phyloP scores from a whole-genome alignment of 2,888 invertebrate genomes.

The Monoplex corrugatus region DNA sequence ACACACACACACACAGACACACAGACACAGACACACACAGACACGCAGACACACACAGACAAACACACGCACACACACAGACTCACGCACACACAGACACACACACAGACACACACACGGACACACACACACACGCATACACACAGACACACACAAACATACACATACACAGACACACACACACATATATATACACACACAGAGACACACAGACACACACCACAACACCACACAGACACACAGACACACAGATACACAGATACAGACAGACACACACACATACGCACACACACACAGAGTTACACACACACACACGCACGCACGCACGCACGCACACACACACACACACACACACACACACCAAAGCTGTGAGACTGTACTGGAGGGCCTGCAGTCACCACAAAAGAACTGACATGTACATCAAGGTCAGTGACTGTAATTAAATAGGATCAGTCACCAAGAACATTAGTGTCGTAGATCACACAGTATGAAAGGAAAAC shows the following conservation, averaged over 20 bases:
- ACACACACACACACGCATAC: background rate
- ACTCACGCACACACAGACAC: background rate
- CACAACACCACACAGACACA: background rate
- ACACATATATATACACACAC: background rate
- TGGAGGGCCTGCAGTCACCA: too few relatives aligned
- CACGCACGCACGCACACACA: background rate
- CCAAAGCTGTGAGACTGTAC: too few relatives aligned
- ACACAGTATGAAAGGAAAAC: too few relatives aligned
- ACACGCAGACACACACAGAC: constrained; percentile 1
- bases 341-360: background rate
- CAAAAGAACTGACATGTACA: background rate
- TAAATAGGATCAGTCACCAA: too few relatives aligned
- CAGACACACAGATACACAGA: background rate
- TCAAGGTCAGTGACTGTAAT: too few relatives aligned
- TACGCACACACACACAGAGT: constrained; percentile 14
- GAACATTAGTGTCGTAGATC: too few relatives aligned
- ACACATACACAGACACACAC: constrained; percentile 5
- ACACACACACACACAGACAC: constrained; percentile 13
- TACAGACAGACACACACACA: background rate
- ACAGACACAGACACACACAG: constrained; percentile 15
- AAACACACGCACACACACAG: background rate
- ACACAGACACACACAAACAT: background rate
- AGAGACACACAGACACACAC: background rate
- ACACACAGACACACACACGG: background rate
- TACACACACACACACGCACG: background rate